These are phyloP conservation scores for Caenorhabditis japonica DNA, from an alignment of 2,888 invertebrate species.

Conservation along the genomic window DNA sequence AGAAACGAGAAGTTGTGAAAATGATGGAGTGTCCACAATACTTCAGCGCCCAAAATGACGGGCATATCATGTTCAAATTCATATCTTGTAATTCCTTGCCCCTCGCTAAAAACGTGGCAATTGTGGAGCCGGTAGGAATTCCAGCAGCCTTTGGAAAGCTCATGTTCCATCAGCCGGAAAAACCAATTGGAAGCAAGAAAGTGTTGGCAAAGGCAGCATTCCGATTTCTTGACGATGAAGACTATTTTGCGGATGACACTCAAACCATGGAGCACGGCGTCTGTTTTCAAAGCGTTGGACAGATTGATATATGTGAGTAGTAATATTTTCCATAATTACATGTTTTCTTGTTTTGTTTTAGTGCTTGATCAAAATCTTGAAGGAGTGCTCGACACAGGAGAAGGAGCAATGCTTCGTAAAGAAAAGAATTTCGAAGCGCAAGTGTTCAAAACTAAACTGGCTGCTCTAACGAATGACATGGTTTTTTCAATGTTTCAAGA, in stretches of 20 bases:
- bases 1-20: background rate
- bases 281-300: slow-evolving; percentile 3
- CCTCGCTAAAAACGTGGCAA: slow-evolving; percentile 11
- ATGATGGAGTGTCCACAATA: slow-evolving; percentile 21
- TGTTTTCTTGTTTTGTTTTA: slow-evolving; percentile 1
- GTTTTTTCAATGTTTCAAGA: background rate
- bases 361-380: background rate
- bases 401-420: background rate
- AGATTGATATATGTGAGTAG: slow-evolving; percentile 4
- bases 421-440: too few relatives aligned
- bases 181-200: slow-evolving; percentile 1
- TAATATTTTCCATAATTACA: background rate
- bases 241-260: slow-evolving; percentile 1
- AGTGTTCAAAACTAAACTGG: slow-evolving; percentile 6
- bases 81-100: background rate
- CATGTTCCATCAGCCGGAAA: slow-evolving; percentile 5
- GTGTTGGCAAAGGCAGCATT: slow-evolving; percentile 3
- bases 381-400: background rate
- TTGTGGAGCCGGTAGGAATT: slow-evolving; percentile 7
- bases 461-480: background rate
- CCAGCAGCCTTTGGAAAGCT: slow-evolving; percentile 26
- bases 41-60: background rate
- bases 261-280: background rate
- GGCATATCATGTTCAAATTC: slow-evolving; percentile 18
- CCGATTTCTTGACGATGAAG: slow-evolving; percentile 12